A percentile compares a stretch with the other conserved stretches of the same genome.
phyloP scores from a whole-genome alignment of 2,113 vertebrate species.

The Eidolon helvum region DNA sequence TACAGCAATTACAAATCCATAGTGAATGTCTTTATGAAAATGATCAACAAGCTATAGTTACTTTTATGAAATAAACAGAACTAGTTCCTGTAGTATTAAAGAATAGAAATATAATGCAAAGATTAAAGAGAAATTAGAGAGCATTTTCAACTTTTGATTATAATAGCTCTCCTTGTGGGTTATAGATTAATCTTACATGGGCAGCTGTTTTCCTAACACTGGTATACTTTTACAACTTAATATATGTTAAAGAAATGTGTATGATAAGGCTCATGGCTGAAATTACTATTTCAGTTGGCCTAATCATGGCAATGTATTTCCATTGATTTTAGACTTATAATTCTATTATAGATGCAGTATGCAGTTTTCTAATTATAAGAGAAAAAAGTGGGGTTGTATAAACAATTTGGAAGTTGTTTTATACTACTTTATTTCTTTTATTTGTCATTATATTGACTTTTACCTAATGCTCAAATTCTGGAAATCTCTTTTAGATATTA shows the following conservation, averaged over 20 bases:
- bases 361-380: background rate
- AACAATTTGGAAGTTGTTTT: background rate
- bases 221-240: background rate
- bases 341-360: background rate
- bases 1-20: background rate
- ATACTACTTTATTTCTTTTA: background rate
- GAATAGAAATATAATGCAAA: background rate
- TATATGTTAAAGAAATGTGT: background rate
- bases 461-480: background rate
- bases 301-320: background rate
- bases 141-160: background rate
- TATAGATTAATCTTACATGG: background rate
- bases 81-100: background rate
- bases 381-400: background rate
- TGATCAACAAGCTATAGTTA: background rate
- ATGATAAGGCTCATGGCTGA: background rate
- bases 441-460: background rate
- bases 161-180: background rate
- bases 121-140: background rate
- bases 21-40: background rate
- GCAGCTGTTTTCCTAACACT: background rate
- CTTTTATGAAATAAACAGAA: background rate
- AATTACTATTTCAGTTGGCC: background rate
- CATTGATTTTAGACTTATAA: background rate
- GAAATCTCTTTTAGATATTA: background rate